A percentile compares a stretch with the other conserved stretches of the same genome.
Evolutionary conservation across 2,113 vertebrate genomes (phyloP).

Genomic region (Mastomys coucha): DNA sequence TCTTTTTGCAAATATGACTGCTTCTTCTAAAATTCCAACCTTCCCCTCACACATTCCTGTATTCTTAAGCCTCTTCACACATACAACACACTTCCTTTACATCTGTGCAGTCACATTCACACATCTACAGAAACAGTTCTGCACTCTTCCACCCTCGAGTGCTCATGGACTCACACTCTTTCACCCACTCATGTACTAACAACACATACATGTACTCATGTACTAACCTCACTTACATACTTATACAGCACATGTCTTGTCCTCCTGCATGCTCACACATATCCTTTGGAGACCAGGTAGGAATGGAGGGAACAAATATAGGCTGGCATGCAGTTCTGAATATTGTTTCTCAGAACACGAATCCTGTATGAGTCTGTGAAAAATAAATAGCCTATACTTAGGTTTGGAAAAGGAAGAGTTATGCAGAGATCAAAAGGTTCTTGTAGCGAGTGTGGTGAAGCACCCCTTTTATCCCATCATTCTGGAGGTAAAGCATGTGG

Average conservation of each 20-base stretch:
- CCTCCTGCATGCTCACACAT: not conserved
- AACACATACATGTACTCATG: no score
- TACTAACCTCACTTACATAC: no score
- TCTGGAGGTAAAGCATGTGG: not conserved
- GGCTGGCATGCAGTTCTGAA: not conserved
- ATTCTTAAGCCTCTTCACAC: no score
- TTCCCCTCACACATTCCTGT: not conserved
- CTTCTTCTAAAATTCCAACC: not conserved
- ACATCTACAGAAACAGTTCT: not conserved
- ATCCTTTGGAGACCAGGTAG: not conserved
- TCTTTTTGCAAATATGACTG: conserved; percentile 1
- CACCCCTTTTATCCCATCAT: not conserved
- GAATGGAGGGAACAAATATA: not conserved
- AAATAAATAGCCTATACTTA: not conserved
- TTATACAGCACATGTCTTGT: no score
- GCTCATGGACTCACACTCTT: not conserved
- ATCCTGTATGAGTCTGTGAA: not conserved
- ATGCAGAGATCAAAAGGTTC: not conserved
- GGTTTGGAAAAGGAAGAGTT: not conserved
- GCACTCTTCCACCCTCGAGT: not conserved
- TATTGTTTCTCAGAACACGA: not conserved
- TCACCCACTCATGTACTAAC: not conserved
- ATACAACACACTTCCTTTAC: not conserved
- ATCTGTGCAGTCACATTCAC: not conserved
- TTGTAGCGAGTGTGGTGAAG: not conserved